Percentiles rank a stretch among this genome's conserved stretches.
Conservation (phyloP, 35 echinoderm and acorn worm species). For the Amphiura filiformis region DNA sequence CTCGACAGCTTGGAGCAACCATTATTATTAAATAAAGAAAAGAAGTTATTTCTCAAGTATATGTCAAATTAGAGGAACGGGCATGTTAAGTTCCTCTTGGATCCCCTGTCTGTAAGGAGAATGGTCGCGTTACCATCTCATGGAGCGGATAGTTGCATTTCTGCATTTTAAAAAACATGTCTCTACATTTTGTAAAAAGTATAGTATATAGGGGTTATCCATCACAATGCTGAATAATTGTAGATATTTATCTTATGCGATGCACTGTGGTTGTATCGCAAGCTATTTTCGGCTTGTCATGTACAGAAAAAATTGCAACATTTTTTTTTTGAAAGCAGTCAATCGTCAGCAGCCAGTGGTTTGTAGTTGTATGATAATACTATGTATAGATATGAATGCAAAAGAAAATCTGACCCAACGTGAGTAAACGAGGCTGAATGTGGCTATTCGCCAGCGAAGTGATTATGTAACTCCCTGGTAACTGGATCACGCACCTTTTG, state of each 20-base stretch:
- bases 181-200: background rate
- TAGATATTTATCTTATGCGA: background rate
- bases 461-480: too few relatives aligned
- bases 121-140: too few relatives aligned
- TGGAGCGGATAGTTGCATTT: background rate
- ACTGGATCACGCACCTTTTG: too few relatives aligned
- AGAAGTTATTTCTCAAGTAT: too few relatives aligned
- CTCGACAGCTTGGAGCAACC: too few relatives aligned
- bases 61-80: too few relatives aligned
- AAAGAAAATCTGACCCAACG: too few relatives aligned
- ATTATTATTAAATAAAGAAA: too few relatives aligned
- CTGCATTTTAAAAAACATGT: conserved; percentile 1
- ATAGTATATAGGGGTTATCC: conserved; percentile 8
- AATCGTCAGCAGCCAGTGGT: background rate
- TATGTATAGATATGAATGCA: background rate
- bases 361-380: background rate
- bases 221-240: conserved; percentile 6
- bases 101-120: too few relatives aligned
- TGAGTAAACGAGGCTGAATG: too few relatives aligned
- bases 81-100: too few relatives aligned
- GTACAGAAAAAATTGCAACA: background rate
- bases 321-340: background rate
- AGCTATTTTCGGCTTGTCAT: background rate
- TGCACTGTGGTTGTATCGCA: background rate
- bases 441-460: too few relatives aligned